Conservation (phyloP, 2,888 invertebrate genomes). For the Tachina fera region DNA sequence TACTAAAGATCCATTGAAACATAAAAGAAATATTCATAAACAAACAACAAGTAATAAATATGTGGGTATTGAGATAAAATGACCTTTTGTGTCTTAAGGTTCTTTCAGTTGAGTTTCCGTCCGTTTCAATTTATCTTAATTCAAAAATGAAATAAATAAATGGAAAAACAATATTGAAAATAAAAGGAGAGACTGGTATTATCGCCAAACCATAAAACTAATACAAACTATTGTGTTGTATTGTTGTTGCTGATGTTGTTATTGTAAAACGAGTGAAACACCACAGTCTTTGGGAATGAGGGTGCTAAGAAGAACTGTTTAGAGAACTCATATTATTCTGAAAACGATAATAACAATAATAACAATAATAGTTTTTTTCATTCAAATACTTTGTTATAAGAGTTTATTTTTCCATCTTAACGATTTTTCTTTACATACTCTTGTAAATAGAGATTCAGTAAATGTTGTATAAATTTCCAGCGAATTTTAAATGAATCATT, state of each 20-base stretch:
- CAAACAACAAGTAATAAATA: conserved; percentile 27
- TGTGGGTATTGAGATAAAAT: conserved; percentile 55
- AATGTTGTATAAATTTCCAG: not conserved
- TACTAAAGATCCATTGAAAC: conserved; percentile 24
- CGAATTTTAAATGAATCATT: conserved; percentile 8
- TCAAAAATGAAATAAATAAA: not conserved
- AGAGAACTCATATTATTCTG: not conserved
- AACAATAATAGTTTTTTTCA: not conserved
- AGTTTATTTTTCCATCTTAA: not conserved
- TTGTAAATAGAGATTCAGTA: not conserved
- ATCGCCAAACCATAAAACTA: conserved; percentile 34
- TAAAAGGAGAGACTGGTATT: conserved; percentile 13
- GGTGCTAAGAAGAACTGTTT: not conserved
- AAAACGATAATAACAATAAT: not conserved
- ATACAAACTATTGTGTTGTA: not conserved
- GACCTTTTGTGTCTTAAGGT: conserved; percentile 9
- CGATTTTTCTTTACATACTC: not conserved
- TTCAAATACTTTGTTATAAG: not conserved
- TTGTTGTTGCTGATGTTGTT: conserved; percentile 9
- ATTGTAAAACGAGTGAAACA: conserved; percentile 1
- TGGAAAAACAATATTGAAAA: conserved; percentile 4
- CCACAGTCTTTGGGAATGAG: not conserved
- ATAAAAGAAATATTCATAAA: conserved; percentile 20
- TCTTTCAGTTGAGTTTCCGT: conserved; percentile 52
- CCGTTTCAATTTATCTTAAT: conserved; percentile 58